Evolutionary conservation across 2,113 vertebrate genomes (phyloP).

Genomic region (Casuarius casuarius): DNA sequence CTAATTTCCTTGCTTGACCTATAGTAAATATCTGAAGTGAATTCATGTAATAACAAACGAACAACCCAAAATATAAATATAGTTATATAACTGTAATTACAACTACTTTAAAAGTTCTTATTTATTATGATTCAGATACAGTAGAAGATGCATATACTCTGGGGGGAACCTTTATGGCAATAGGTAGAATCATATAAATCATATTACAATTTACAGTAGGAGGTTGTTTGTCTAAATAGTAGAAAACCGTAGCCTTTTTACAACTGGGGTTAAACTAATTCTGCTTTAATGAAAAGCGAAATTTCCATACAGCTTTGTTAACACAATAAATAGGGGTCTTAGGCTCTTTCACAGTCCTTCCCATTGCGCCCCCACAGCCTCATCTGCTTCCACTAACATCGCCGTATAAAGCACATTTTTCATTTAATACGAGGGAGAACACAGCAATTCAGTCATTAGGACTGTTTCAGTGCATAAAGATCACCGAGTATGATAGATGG

Average conservation of each 20-base stretch:
- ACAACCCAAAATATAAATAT: slow-evolving; percentile 36
- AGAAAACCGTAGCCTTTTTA: slow-evolving; percentile 45
- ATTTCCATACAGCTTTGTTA: slow-evolving; percentile 39
- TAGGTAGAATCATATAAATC: slow-evolving; percentile 70
- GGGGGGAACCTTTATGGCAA: slow-evolving; percentile 1
- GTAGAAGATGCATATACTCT: slow-evolving; percentile 34
- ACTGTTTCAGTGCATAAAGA: slow-evolving; percentile 7
- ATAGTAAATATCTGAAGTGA: not conserved
- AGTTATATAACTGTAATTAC: slow-evolving; percentile 27
- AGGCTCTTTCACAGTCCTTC: not conserved
- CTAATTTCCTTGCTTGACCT: slow-evolving; percentile 8
- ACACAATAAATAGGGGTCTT: not conserved
- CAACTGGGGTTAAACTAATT: slow-evolving; percentile 46
- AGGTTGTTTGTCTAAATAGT: slow-evolving; percentile 70
- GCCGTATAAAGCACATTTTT: slow-evolving; percentile 16
- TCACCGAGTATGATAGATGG: not conserved
- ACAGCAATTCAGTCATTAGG: not conserved
- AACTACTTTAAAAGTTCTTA: slow-evolving; percentile 22
- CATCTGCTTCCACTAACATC: slow-evolving; percentile 27
- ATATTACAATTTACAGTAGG: slow-evolving; percentile 58
- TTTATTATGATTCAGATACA: slow-evolving; percentile 66
- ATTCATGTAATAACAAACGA: slow-evolving; percentile 23
- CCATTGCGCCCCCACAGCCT: not conserved
- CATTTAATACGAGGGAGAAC: not conserved
- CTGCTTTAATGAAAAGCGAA: slow-evolving; percentile 47